A percentile compares a stretch with the other conserved stretches of the same genome.
These are phyloP conservation scores for Martes martes DNA, from an alignment of 2,113 vertebrate species.

Conservation along the genomic window DNA sequence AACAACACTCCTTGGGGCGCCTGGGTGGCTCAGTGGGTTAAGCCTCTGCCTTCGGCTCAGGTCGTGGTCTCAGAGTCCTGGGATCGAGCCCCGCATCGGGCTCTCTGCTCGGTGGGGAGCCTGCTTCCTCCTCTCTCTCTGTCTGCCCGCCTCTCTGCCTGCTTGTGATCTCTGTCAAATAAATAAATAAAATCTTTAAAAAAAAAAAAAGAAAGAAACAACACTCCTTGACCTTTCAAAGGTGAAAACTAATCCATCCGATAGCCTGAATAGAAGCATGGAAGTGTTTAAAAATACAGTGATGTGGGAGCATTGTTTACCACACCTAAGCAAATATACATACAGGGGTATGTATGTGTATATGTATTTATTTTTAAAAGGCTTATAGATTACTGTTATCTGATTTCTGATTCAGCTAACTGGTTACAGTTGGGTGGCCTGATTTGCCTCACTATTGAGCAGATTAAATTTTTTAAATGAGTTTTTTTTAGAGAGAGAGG, in stretches of 20 bases:
- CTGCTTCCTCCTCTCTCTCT: too few species aligned
- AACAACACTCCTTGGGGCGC: neutral
- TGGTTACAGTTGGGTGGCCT: neutral
- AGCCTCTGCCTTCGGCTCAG: too few species aligned
- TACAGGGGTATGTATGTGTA: neutral
- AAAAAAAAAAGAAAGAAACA: neutral
- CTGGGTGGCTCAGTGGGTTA: too few species aligned
- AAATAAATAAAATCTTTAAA: too few species aligned
- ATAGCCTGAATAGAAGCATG: neutral
- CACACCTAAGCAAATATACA: neutral
- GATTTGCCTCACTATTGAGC: neutral
- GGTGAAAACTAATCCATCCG: neutral
- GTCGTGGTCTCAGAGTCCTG: too few species aligned
- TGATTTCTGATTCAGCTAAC: neutral
- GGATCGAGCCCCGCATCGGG: too few species aligned
- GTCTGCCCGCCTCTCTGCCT: too few species aligned
- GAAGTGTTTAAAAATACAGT: neutral
- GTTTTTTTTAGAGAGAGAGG: neutral
- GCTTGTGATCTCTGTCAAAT: too few species aligned
- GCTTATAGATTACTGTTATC: neutral
- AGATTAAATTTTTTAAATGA: neutral
- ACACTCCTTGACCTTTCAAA: neutral
- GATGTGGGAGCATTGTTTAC: neutral
- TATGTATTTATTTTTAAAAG: neutral
- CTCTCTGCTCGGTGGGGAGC: too few species aligned